phyloP scores from a whole-genome alignment of 2,113 vertebrate species.

The zebrafish (Danio rerio) region DNA sequence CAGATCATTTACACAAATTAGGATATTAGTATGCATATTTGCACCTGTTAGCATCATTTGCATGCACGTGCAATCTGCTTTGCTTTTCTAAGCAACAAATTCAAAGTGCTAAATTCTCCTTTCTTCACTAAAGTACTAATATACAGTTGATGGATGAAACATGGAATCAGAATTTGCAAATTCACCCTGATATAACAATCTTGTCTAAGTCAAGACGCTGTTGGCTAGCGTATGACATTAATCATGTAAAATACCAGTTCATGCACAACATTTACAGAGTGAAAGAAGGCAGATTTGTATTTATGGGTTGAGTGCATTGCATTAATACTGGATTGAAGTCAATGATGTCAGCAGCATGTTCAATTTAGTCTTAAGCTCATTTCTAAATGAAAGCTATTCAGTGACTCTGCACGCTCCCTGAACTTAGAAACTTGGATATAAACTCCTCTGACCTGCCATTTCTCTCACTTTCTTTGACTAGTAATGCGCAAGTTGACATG shows the following conservation, averaged over 20 bases:
- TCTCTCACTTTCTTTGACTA: neutral
- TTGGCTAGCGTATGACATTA: neutral
- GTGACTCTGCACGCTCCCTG: neutral
- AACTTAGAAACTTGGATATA: neutral
- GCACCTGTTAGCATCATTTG: neutral
- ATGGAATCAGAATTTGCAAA: neutral
- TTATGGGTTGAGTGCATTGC: neutral
- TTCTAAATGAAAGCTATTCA: neutral
- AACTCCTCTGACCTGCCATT: neutral
- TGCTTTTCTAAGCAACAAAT: neutral
- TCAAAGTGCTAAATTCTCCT: neutral
- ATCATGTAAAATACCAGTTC: neutral
- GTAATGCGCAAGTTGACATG: neutral
- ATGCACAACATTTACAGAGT: neutral
- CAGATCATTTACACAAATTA: neutral
- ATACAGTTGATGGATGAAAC: neutral
- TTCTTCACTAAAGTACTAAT: neutral
- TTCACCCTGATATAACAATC: neutral
- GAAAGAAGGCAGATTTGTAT: neutral
- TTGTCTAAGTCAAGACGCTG: neutral
- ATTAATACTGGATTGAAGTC: neutral
- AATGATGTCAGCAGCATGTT: neutral
- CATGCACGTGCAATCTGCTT: neutral
- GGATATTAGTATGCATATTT: neutral
- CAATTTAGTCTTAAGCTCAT: neutral